Percentiles rank a stretch among this genome's conserved stretches.
These are phyloP conservation scores for Vulpes ferrilata DNA, from an alignment of 2,113 vertebrate species.

Conservation along the genomic window DNA sequence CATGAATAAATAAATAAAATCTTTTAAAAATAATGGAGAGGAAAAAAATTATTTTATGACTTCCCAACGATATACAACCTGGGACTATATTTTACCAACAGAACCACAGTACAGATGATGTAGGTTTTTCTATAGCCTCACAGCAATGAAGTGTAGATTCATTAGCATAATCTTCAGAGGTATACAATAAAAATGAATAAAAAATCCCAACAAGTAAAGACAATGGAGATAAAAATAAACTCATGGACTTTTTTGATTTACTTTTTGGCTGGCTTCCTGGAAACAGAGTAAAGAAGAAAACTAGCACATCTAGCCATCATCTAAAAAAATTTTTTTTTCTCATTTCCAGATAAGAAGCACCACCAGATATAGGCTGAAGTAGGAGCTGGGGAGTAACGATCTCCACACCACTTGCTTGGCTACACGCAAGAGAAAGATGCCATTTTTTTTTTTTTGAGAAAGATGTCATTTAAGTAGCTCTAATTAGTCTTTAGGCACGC, in stretches of 20 bases:
- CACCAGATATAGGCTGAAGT: background rate
- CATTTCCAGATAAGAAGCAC: slow-evolving; percentile 19
- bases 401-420: slow-evolving; percentile 36
- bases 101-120: background rate
- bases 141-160: background rate
- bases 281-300: slow-evolving; percentile 48
- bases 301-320: background rate
- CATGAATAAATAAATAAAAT: too few relatives aligned
- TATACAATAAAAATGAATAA: background rate
- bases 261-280: slow-evolving; percentile 5
- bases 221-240: slow-evolving; percentile 32
- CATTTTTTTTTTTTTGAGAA: slow-evolving; percentile 26
- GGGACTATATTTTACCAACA: background rate
- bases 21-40: background rate
- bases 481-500: slow-evolving; percentile 73
- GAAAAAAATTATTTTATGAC: slow-evolving; percentile 9
- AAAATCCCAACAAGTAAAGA: slow-evolving; percentile 36
- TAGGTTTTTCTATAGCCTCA: background rate
- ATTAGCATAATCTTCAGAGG: background rate
- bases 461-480: slow-evolving; percentile 71
- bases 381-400: background rate
- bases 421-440: slow-evolving; percentile 50
- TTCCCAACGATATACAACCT: background rate
- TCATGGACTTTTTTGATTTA: slow-evolving; percentile 38
- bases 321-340: background rate